Percentiles rank a stretch among this genome's conserved stretches.
Conservation (phyloP, 2,113 vertebrate species). For the Epinephelus lanceolatus region DNA sequence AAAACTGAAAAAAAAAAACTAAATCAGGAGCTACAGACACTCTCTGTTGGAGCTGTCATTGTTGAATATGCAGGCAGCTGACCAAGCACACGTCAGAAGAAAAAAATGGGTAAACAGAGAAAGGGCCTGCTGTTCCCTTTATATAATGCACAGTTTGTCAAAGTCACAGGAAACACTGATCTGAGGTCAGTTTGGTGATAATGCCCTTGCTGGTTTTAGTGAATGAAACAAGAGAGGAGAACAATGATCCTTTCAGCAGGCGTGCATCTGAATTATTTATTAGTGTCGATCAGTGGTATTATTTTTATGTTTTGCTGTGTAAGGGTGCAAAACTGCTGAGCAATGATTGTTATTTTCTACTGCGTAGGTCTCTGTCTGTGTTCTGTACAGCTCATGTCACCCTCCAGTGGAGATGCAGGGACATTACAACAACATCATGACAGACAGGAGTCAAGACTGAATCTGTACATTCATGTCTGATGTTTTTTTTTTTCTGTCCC, state of each 20-base stretch:
- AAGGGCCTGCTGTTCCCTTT: conserved; percentile 50
- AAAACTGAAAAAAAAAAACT: too few relatives aligned
- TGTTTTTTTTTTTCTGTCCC: background rate
- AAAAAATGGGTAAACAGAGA: conserved; percentile 35
- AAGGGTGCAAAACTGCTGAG: conserved; percentile 38
- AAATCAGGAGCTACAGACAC: background rate
- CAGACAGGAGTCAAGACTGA: background rate
- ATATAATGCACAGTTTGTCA: conserved; percentile 36
- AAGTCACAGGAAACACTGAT: conserved; percentile 37
- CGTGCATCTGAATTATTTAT: conserved; percentile 34
- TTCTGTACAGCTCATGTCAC: background rate
- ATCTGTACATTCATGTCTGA: background rate
- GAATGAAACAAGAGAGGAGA: background rate
- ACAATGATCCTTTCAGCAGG: background rate
- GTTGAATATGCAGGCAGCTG: conserved; percentile 41
- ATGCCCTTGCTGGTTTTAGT: background rate
- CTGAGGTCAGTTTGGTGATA: conserved; percentile 27
- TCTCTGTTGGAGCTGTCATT: conserved; percentile 46
- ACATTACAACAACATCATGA: conserved; percentile 30
- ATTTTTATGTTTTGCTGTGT: conserved; percentile 41
- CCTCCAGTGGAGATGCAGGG: conserved; percentile 31
- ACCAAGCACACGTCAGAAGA: conserved; percentile 30
- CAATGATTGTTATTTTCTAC: conserved; percentile 17
- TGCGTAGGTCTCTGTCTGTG: conserved; percentile 47
- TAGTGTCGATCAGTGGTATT: conserved; percentile 25